Percentiles rank a stretch among this genome's conserved stretches.
phyloP scores from a whole-genome alignment of 2,888 invertebrate species.

The Ypsolopha scabrella region DNA sequence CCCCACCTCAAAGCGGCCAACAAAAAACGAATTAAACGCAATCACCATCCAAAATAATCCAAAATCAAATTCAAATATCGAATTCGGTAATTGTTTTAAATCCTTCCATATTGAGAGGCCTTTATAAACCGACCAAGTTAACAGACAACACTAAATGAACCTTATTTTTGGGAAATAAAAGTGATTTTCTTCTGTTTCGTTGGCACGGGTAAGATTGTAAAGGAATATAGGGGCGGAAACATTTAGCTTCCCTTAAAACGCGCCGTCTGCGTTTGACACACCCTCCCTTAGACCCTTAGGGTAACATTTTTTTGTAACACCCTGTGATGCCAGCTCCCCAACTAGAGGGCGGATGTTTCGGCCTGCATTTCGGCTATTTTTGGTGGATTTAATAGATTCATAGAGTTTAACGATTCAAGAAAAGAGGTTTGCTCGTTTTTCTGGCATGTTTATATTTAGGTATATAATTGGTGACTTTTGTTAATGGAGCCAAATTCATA shows the following conservation, averaged over 20 bases:
- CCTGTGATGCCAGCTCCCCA: conserved; percentile 13
- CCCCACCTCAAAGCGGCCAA: no score
- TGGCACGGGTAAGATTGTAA: background rate
- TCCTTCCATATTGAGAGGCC: conserved; percentile 8
- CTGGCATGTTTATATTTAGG: no score
- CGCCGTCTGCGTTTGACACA: conserved; percentile 42
- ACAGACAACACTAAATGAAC: background rate
- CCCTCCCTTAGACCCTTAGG: conserved; percentile 35
- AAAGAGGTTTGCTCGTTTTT: no score
- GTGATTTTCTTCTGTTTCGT: no score
- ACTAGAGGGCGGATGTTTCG: no score
- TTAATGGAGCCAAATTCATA: no score
- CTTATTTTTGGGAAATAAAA: no score
- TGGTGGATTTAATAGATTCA: no score
- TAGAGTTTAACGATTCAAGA: no score
- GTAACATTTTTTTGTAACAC: conserved; percentile 60
- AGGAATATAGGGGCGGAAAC: conserved; percentile 20
- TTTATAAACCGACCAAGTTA: background rate
- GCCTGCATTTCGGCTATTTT: no score
- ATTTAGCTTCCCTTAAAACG: conserved; percentile 6
- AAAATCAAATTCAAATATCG: conserved; percentile 32
- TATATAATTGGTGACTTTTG: no score
- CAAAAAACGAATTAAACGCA: no score
- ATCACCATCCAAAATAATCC: conserved; percentile 10
- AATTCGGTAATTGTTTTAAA: conserved; percentile 44